Evolutionary conservation across 2,113 vertebrate species (phyloP).

Genomic region (Corythornis madagascariensis): DNA sequence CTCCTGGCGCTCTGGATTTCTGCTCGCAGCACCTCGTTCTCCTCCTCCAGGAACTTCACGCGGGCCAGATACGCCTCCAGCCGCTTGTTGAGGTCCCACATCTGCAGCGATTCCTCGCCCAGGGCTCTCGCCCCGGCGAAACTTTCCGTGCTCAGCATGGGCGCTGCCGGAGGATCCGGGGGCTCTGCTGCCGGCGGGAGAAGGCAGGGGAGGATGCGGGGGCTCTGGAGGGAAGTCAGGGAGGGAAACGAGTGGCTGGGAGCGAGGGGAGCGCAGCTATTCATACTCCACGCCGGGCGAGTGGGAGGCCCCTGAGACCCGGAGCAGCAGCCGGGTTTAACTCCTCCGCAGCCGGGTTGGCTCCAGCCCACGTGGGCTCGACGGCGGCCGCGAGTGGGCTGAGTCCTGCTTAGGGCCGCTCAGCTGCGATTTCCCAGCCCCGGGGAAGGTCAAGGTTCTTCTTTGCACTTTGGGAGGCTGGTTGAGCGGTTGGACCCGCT

Average conservation of each 20-base stretch:
- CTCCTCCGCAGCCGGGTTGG: constrained; percentile 12
- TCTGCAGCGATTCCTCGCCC: constrained; percentile 87
- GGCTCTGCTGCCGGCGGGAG: neutral
- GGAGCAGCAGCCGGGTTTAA: constrained; percentile 34
- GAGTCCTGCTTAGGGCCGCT: neutral
- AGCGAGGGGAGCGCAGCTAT: constrained; percentile 53
- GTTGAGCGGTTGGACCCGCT: neutral
- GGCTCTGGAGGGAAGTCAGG: neutral
- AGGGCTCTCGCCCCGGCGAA: constrained; percentile 17
- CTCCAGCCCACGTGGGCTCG: neutral
- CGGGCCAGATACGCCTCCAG: constrained; percentile 88
- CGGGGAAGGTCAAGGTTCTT: neutral
- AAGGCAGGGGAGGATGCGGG: neutral
- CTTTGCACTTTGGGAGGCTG: neutral
- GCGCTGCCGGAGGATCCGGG: neutral
- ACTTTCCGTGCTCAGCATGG: constrained; percentile 62
- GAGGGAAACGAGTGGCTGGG: constrained; percentile 42
- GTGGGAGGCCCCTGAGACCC: constrained; percentile 65
- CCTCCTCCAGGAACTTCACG: constrained; percentile 90
- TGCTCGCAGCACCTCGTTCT: constrained; percentile 80
- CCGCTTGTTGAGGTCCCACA: constrained; percentile 92
- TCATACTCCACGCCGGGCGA: constrained; percentile 51
- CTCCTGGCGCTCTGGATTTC: constrained; percentile 79
- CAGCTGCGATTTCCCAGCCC: neutral
- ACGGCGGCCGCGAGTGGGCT: neutral